These are phyloP conservation scores for Caerostris darwini DNA, from an alignment of 1,140 invertebrate species.

Conservation along the genomic window DNA sequence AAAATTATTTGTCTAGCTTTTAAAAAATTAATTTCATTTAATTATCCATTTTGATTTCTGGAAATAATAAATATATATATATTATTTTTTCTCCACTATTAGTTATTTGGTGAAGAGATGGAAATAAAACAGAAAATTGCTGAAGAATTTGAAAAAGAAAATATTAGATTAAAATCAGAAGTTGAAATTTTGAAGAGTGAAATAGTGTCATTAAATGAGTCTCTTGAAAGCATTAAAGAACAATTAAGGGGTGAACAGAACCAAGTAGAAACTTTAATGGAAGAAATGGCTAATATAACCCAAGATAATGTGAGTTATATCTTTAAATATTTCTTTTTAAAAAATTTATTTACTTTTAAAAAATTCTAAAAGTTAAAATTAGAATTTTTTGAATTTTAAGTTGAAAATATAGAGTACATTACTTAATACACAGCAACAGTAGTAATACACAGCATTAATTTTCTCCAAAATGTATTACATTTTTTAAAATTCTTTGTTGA, in stretches of 20 bases:
- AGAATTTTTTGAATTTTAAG: no score
- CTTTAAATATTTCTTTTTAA: neutral
- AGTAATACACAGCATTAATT: no score
- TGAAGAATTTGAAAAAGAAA: constrained; percentile 50
- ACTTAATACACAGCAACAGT: no score
- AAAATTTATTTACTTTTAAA: neutral
- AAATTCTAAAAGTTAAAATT: neutral
- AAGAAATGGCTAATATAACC: constrained; percentile 48
- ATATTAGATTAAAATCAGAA: constrained; percentile 34
- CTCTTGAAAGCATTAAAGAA: constrained; percentile 28
- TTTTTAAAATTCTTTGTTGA: no score
- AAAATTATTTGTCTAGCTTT: no score
- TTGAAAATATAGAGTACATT: no score
- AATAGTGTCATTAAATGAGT: constrained; percentile 30
- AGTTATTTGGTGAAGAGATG: constrained; percentile 3
- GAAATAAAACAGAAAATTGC: constrained; percentile 23
- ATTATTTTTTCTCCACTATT: neutral
- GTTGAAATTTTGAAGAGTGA: constrained; percentile 43
- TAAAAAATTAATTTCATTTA: no score
- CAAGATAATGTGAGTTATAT: constrained; percentile 42
- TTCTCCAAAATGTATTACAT: no score
- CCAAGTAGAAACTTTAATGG: constrained; percentile 59
- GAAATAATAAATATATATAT: no score
- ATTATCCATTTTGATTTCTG: no score
- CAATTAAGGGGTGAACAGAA: constrained; percentile 41